Conservation (phyloP, 1,140 invertebrate genomes). For the Drosophila santomea region DNA sequence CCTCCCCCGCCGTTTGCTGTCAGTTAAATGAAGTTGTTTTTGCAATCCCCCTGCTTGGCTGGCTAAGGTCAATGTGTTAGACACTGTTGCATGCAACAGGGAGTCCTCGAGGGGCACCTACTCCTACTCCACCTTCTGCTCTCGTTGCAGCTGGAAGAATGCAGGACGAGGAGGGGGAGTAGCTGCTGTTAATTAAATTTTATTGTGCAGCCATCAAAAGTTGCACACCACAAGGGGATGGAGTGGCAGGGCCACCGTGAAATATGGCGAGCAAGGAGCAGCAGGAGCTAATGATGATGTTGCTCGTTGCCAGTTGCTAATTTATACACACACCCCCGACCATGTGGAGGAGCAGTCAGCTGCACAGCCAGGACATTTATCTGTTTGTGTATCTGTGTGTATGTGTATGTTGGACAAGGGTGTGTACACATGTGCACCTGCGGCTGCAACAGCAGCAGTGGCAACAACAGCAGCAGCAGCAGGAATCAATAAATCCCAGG, state of each 20-base stretch:
- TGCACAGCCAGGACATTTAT: conserved; percentile 57
- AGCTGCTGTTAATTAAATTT: conserved; percentile 73
- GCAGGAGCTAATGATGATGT: conserved; percentile 44
- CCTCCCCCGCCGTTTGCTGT: conserved; percentile 17
- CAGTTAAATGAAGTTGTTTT: conserved; percentile 70
- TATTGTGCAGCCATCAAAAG: conserved; percentile 61
- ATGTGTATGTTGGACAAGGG: neutral
- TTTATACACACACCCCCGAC: conserved; percentile 59
- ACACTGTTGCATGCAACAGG: conserved; percentile 42
- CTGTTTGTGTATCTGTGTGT: conserved; percentile 38
- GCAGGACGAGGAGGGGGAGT: neutral
- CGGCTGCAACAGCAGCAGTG: conserved; percentile 28
- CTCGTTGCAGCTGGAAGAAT: no score
- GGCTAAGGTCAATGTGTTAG: conserved; percentile 60
- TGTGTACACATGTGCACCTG: conserved; percentile 25
- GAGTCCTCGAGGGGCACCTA: conserved; percentile 23
- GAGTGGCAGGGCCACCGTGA: conserved; percentile 15
- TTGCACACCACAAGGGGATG: conserved; percentile 37
- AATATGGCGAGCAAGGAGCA: conserved; percentile 30
- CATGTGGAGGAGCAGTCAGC: conserved; percentile 32
- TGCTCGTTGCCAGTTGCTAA: conserved; percentile 57
- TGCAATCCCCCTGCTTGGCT: conserved; percentile 28
- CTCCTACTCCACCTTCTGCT: neutral
- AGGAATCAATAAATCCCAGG: conserved; percentile 80
- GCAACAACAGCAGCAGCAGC: conserved; percentile 29